These are phyloP conservation scores for Montipora capricornis DNA, from an alignment of 64 coral and sea anemone species.

Conservation along the genomic window DNA sequence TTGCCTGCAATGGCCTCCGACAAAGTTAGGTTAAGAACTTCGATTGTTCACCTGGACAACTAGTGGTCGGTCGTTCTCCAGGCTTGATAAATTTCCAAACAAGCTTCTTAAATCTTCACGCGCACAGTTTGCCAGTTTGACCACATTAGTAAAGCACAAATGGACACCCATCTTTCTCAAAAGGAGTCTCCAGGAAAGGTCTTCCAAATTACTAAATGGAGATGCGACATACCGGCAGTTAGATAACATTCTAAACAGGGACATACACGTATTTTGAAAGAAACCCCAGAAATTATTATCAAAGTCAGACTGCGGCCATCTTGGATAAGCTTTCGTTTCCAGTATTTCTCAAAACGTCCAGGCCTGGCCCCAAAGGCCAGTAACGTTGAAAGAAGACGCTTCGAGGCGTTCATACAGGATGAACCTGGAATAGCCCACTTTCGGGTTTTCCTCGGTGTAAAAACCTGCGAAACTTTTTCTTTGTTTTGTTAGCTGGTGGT, in stretches of 20 bases:
- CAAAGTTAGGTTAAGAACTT: not conserved
- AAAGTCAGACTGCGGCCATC: not conserved
- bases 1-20: no score
- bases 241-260: constrained; percentile 14
- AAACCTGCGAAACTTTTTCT: no score
- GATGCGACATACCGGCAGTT: constrained; percentile 34
- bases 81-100: not conserved
- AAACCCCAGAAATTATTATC: no score
- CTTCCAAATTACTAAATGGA: constrained; percentile 26
- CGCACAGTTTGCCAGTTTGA: not conserved
- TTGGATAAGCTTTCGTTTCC: not conserved
- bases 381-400: no score
- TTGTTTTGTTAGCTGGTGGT: no score
- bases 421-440: no score
- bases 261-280: not conserved
- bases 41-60: constrained; percentile 15
- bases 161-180: constrained; percentile 28
- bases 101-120: not conserved
- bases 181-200: constrained; percentile 43
- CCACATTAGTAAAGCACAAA: constrained; percentile 4
- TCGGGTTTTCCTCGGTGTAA: no score
- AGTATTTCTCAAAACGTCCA: not conserved
- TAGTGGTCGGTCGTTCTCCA: not conserved
- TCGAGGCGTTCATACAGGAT: no score
- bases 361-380: no score